Evolutionary conservation across 2,797 vertebrate species (phyloP), one percentile per base, ranked within the genome.

Genomic region (Myiotriccus ornatus): DNA sequence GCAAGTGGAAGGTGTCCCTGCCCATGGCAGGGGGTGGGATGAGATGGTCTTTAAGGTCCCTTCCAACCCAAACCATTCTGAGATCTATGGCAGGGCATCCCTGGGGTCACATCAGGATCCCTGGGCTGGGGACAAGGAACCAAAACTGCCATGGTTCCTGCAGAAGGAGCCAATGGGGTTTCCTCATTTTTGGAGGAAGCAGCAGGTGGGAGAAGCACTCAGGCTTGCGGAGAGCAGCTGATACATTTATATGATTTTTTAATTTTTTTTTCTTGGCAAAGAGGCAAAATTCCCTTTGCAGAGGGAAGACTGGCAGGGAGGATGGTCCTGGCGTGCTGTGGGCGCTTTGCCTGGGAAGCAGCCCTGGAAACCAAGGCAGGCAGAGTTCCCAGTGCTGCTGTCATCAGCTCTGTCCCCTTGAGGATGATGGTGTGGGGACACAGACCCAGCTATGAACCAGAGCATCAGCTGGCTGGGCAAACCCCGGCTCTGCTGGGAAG

Each of bases 221-320:
- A 11, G 68, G 56, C 90, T 95, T 46, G 63, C 64, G 46, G 59
- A 46, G 59, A 85, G 83, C 85, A 83, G 90, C 93, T 59, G 69
- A 68, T 32, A 3, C 1, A 12, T 84, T 37, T 12, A 7, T 39
- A 21, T 17, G 8, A 3, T 8, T 2, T 7, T 9, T 8, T 32
- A 28, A 28, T 46, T 22, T 19, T 46, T 35, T 49, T 14, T 59
- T 7, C 41, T 86, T 73, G 73, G 65, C 65, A 34, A 35, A 56
- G 62, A 13, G 82, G 63, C 41, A 35, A 1, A 57, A 57, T 56
- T 90, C 41, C 49, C 53, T 52, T 67, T 70, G 24, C 5, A 4
- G 15, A 77, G 80, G 73, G 35, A 28, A 22, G 49, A 0, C 25
- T 71, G 94, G 49, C 84, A 64, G 27, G 74, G 43, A 73, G 43